Evolutionary conservation across 1,140 invertebrate species (phyloP).

Genomic region (Oscheius sp.): DNA sequence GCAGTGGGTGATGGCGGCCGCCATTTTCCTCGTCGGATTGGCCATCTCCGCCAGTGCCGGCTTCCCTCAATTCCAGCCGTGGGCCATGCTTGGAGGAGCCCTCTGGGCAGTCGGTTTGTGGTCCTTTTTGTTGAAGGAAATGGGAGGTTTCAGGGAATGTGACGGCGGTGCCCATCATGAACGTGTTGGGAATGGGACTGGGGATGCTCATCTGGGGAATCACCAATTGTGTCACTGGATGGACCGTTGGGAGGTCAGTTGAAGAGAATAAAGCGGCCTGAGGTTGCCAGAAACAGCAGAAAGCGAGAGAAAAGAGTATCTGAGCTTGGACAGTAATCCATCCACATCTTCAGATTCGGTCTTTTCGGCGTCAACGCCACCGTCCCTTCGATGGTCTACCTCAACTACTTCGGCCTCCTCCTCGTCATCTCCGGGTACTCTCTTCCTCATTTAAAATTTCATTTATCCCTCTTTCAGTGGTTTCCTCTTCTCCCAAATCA

Average conservation of each 20-base stretch:
- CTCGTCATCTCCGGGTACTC: constrained; percentile 60
- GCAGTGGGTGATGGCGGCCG: constrained; percentile 49
- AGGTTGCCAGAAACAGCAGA: too few relatives aligned
- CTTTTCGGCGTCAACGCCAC: constrained; percentile 61
- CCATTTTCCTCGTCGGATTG: constrained; percentile 43
- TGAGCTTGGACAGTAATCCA: background rate
- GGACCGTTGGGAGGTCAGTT: constrained; percentile 60
- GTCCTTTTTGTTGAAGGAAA: background rate
- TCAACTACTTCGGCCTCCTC: constrained; percentile 62
- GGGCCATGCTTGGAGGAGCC: constrained; percentile 50
- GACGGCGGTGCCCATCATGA: constrained; percentile 44
- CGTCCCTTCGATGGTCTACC: constrained; percentile 43
- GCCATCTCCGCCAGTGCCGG: constrained; percentile 31
- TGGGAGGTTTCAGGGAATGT: constrained; percentile 26
- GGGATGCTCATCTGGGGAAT: constrained; percentile 49
- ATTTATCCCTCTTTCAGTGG: constrained; percentile 24
- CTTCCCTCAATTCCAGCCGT: constrained; percentile 45
- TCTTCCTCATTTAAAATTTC: background rate
- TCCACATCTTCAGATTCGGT: constrained; percentile 63
- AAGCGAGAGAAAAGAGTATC: background rate
- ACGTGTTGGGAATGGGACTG: constrained; percentile 46
- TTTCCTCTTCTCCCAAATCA: constrained; percentile 45
- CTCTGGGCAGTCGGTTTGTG: constrained; percentile 47
- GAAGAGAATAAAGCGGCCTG: too few relatives aligned
- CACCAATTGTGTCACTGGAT: constrained; percentile 51